Base-by-base conservation (phyloP, 2,113 vertebrate genomes). In the Aptenodytes patagonicus region DNA sequence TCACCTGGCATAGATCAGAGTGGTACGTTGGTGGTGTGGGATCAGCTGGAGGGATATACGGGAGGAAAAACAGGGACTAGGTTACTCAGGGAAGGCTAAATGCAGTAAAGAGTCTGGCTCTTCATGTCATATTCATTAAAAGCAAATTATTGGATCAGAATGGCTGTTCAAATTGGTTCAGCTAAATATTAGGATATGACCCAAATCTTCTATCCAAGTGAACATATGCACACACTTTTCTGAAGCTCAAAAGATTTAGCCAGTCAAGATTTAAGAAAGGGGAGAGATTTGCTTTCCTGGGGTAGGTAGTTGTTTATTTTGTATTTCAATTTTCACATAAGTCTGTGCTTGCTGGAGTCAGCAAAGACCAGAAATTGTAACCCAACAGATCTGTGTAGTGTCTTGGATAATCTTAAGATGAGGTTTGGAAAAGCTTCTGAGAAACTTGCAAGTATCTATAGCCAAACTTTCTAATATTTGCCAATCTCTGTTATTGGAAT, bases 361-460 rank as follows among this genome's bases (percentile, higher is more conserved):
- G 83, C 38, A 82, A 91, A 92, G 89, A 85, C n/a, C 78, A 89
- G 88, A 90, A 96, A 94, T 54, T 85, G 36, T 90, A 94, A 88
- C 84, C 51, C 64, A 62, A 62, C 42, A 77, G 87, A 85, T 93
- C 83, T 95, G 89, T 15, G 3, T 47, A 78, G 92, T 82, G 83
- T 94, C 91, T 97, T 95, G 86, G 73, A 95, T 79, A 89, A 92
- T 94, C 78, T 91, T 85, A 87, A 82, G 26, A 96, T 80, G 91
- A 95, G 77, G 83, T 82, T 93, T 97, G 94, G 94, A 96, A 91
- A 91, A 87, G n/a, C 87, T 72, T 95, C 94, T 93, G 81, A 96
- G 83, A 93, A 93, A 92, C 46, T 89, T 91, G 78, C 73, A 92
- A 91, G 34, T 79, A 94, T 89, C 83, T 95, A 77, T 77, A 83